A percentile compares a stretch with the other conserved stretches of the same genome.
These are phyloP conservation scores for Etheostoma spectabile DNA, from an alignment of 2,113 vertebrate genomes.

Conservation along the genomic window DNA sequence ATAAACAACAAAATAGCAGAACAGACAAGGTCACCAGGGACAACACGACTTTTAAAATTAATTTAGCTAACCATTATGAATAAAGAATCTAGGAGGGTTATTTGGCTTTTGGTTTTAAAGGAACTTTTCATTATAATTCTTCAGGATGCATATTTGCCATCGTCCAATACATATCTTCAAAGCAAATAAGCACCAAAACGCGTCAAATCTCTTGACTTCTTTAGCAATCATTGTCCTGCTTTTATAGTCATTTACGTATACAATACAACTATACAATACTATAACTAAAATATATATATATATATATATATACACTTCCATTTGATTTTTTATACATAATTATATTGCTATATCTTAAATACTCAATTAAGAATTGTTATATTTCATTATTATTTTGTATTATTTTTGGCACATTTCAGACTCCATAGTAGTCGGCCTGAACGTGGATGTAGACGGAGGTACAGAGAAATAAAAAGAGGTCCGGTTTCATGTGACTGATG, in stretches of 20 bases:
- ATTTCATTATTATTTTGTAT: no score
- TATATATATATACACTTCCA: background rate
- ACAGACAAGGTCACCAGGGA: no score
- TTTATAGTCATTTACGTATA: background rate
- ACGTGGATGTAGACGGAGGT: background rate
- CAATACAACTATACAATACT: no score
- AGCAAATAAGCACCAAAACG: background rate
- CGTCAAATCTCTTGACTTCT: no score
- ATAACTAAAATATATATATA: no score
- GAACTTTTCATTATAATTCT: background rate
- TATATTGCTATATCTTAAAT: background rate
- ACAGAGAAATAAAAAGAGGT: background rate
- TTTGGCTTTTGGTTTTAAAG: no score
- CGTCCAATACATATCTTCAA: background rate
- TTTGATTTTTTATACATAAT: background rate
- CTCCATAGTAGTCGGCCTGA: background rate
- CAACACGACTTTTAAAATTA: background rate
- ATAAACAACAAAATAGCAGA: background rate
- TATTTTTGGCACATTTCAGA: conserved; percentile 37
- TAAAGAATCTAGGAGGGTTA: no score
- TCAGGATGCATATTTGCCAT: background rate
- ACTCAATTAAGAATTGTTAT: background rate
- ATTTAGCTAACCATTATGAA: no score
- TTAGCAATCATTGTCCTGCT: background rate
- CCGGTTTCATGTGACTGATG: background rate